Percentiles rank a stretch among this genome's conserved stretches.
Conservation (phyloP, 1,140 invertebrate species). For the Cataglyphis hispanica region DNA sequence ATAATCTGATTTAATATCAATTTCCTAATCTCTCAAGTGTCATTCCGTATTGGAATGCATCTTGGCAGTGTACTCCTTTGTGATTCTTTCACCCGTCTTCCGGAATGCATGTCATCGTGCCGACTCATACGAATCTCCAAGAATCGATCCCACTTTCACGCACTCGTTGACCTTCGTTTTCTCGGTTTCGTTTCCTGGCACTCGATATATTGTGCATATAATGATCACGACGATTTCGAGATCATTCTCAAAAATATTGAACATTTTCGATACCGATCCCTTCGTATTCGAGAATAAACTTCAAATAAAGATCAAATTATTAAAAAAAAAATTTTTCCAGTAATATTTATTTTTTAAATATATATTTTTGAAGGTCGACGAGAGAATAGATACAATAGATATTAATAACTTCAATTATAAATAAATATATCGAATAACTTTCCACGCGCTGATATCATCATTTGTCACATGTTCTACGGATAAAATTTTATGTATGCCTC, state of each 20-base stretch:
- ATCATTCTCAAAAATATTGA: background rate
- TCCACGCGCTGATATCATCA: constrained; percentile 26
- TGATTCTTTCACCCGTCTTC: constrained; percentile 23
- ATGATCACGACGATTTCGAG: background rate
- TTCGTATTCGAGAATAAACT: background rate
- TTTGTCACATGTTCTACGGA: constrained; percentile 36
- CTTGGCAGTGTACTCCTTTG: constrained; percentile 8
- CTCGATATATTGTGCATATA: background rate
- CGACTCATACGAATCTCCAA: constrained; percentile 68
- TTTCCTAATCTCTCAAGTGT: constrained; percentile 4
- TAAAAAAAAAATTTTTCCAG: background rate
- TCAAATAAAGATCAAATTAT: background rate
- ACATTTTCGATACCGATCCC: background rate
- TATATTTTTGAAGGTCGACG: no score
- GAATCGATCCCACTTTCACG: constrained; percentile 62
- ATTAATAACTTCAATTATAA: background rate
- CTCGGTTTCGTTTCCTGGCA: constrained; percentile 20
- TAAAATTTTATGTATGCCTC: constrained; percentile 35
- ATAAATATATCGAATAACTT: background rate
- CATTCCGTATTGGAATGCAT: background rate
- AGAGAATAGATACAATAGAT: background rate
- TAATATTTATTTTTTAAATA: constrained; percentile 9
- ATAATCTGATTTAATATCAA: background rate
- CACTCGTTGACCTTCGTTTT: constrained; percentile 61
- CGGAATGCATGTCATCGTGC: constrained; percentile 54